Evolutionary conservation across 2,113 vertebrate species (phyloP).

Genomic region (Shinisaurus crocodilurus): DNA sequence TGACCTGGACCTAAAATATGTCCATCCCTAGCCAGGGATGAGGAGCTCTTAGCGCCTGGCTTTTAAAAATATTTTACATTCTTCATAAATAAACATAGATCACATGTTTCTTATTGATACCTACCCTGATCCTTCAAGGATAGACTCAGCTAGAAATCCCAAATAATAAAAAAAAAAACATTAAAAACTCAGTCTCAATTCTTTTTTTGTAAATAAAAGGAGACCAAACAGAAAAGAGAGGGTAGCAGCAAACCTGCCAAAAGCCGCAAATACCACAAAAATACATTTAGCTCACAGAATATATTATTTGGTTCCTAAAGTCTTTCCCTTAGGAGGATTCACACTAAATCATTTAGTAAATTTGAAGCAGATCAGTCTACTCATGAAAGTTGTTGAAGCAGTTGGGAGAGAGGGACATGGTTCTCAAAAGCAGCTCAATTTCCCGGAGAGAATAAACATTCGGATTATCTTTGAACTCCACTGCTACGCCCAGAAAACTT

Average conservation of each 20-base stretch:
- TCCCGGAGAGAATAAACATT: slow-evolving; percentile 52
- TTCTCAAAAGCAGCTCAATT: slow-evolving; percentile 52
- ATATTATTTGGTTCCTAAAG: slow-evolving; percentile 54
- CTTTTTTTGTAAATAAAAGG: slow-evolving; percentile 33
- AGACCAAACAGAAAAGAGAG: slow-evolving; percentile 14
- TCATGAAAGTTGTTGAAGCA: background rate
- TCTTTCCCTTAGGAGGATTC: slow-evolving; percentile 35
- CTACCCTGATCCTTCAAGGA: background rate
- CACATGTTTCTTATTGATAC: background rate
- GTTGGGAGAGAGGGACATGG: background rate
- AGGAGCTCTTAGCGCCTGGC: background rate
- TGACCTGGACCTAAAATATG: background rate
- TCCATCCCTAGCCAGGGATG: background rate
- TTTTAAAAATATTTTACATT: background rate
- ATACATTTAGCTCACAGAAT: slow-evolving; percentile 30
- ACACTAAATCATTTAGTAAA: slow-evolving; percentile 50
- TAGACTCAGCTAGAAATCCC: background rate
- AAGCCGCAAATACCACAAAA: slow-evolving; percentile 32
- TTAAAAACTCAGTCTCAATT: fast-evolving
- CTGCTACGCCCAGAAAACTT: slow-evolving; percentile 27
- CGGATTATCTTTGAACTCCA: slow-evolving; percentile 53
- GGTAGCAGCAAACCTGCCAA: slow-evolving; percentile 41
- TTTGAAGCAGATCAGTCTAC: slow-evolving; percentile 51
- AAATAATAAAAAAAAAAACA: background rate
- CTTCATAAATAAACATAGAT: background rate